Base-by-base conservation (phyloP, 2,113 vertebrate genomes). In the Sphaerodactylus townsendi region DNA sequence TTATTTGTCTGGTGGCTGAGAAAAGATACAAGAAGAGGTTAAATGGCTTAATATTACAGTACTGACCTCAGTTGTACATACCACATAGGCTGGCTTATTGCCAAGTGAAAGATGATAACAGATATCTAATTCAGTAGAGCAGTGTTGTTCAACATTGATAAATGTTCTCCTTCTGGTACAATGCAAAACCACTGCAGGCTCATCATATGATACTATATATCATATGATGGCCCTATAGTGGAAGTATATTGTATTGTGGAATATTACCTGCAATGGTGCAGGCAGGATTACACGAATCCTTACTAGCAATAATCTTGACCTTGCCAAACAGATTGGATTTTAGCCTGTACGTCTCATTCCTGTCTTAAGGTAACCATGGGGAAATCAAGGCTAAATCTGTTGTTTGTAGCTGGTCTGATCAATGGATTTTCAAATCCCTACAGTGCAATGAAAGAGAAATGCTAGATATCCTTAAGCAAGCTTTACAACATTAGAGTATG, bases 401-500 rank as follows among this genome's bases (percentile, higher is more conserved):
- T 15, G 53, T 74, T 65, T 62, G 50, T 62, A 62, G 25, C 33
- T 72, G 41, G 21, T 28, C 30, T 59, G 41, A 73, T 65, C 41
- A 33, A 83, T 83, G 41, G 6, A n/a, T 82, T 74, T 11, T 65
- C 56, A 65, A 65, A 48, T 65, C 71, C 81, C 71, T 48, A 28
- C 10, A 75, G 71, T 65, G 71, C 30, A n/a, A 37, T 75, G 44
- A 37, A 65, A 37, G 7, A 73, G 71, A 83, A 74, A 65, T 62
- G 65, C 30, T 37, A 28, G 21, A 48, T n/a, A 65, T 75, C 39
- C 41, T 73, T 83, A 65, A 37, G 71, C 74, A 75, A 65, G 56
- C 71, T 83, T 83, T 83, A 65, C 62, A 30, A n/a, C n/a, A 37
- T 62, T 82, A 9, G 28, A 35, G 80, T 37, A 82, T 83, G 37